phyloP scores from a whole-genome alignment of 1,140 invertebrate genomes.

The Sitophilus oryzae region DNA sequence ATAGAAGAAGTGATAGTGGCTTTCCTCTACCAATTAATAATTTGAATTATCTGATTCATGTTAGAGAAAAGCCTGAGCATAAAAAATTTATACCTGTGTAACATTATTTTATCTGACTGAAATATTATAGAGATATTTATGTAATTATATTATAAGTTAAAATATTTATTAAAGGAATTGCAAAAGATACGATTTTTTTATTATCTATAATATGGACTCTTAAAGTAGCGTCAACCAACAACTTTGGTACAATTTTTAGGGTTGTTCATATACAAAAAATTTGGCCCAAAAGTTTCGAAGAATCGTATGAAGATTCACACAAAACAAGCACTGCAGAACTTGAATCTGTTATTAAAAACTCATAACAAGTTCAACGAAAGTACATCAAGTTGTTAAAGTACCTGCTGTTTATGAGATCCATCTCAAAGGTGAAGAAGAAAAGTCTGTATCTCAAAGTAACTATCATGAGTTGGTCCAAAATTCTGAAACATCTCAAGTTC shows the following conservation, averaged over 20 bases:
- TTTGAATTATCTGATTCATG: slow-evolving; percentile 18
- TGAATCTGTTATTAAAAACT: slow-evolving; percentile 9
- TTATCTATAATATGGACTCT: too few species aligned
- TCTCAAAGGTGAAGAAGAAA: slow-evolving; percentile 12
- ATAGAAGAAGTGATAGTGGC: neutral
- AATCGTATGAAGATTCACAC: too few species aligned
- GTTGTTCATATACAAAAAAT: too few species aligned
- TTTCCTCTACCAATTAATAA: neutral
- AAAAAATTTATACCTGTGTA: neutral
- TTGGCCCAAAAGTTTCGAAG: too few species aligned
- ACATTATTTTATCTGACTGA: too few species aligned
- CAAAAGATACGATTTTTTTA: too few species aligned
- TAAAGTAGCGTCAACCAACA: too few species aligned
- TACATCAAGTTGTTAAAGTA: slow-evolving; percentile 26
- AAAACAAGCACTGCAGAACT: slow-evolving; percentile 11
- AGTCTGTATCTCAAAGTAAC: neutral
- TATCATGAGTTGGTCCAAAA: too few species aligned
- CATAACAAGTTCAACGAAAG: slow-evolving; percentile 11
- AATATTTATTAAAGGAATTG: too few species aligned
- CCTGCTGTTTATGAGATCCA: slow-evolving; percentile 28
- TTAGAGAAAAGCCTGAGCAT: slow-evolving; percentile 10
- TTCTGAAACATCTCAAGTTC: slow-evolving; percentile 4
- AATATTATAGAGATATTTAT: too few species aligned
- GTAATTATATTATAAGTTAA: too few species aligned
- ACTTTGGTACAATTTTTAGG: too few species aligned